Evolutionary conservation across 2,797 vertebrate genomes (phyloP).

Genomic region (Pantherophis alleghaniensis): DNA sequence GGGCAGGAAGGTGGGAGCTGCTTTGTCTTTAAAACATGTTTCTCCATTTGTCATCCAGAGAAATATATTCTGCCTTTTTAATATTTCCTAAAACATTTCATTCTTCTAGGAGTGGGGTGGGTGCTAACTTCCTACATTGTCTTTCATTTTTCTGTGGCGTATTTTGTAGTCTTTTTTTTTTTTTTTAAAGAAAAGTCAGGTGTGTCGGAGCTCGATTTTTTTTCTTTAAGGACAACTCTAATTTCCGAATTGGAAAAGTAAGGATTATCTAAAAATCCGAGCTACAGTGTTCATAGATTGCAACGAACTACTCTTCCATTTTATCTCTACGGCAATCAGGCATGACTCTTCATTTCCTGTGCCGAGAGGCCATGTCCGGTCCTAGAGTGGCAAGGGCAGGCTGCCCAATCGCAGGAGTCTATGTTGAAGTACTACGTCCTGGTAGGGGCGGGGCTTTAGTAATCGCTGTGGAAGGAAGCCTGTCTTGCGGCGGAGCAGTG

Average conservation of each 20-base stretch:
- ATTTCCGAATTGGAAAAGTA: neutral
- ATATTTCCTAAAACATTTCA: no score
- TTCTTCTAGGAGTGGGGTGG: no score
- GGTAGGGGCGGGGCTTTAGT: neutral
- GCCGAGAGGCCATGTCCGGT: neutral
- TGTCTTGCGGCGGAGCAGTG: no score
- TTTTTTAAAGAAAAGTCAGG: neutral
- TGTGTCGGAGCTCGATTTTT: neutral
- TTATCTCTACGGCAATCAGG: neutral
- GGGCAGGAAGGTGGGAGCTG: no score
- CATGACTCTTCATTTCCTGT: conserved; percentile 28
- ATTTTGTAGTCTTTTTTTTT: neutral
- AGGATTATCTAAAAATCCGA: neutral
- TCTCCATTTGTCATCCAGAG: no score
- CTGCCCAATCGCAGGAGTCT: neutral
- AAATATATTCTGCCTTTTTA: no score
- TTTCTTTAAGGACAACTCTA: neutral
- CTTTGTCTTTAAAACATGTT: no score
- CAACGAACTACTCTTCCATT: fast-evolving
- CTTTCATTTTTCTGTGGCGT: neutral
- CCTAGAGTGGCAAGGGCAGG: neutral
- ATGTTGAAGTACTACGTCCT: neutral
- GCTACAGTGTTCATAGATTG: fast-evolving
- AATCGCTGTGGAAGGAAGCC: neutral
- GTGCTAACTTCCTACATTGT: no score